A percentile compares a stretch with the other conserved stretches of the same genome.
Conservation (phyloP, 2,113 vertebrate genomes). For the Apeltes quadracus region DNA sequence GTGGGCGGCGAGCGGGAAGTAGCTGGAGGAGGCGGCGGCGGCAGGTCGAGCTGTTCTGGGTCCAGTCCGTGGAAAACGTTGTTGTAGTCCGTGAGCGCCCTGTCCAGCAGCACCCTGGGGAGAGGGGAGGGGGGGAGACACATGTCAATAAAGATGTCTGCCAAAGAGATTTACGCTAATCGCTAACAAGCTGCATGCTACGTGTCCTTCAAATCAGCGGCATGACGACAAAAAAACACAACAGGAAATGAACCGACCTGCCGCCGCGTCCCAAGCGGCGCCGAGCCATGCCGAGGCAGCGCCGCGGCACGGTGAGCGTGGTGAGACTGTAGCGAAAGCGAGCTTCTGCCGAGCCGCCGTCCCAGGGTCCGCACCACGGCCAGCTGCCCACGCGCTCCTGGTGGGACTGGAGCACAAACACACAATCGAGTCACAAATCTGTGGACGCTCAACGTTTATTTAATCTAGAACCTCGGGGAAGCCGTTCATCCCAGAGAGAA, state of each 20-base stretch:
- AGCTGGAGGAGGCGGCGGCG: slow-evolving; percentile 78
- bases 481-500: no score
- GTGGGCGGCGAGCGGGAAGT: slow-evolving; percentile 73
- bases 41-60: slow-evolving; percentile 84
- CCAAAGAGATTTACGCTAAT: no score
- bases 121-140: background rate
- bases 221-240: no score
- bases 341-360: slow-evolving; percentile 86
- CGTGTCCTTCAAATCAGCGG: background rate
- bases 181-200: background rate
- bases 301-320: slow-evolving; percentile 89
- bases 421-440: no score
- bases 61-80: slow-evolving; percentile 87
- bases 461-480: no score
- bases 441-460: no score
- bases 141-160: background rate
- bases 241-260: slow-evolving; percentile 80
- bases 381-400: slow-evolving; percentile 91
- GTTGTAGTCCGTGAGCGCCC: slow-evolving; percentile 90
- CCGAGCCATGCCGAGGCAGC: slow-evolving; percentile 92
- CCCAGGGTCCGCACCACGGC: slow-evolving; percentile 90
- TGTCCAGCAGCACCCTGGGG: slow-evolving; percentile 91
- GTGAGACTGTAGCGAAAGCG: slow-evolving; percentile 97
- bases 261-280: slow-evolving; percentile 93
- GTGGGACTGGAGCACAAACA: slow-evolving; percentile 82